Evolutionary conservation across 64 coral and sea anemone genomes (phyloP), one percentile per base, ranked within the genome.

Genomic region (Trachythela sp.): DNA sequence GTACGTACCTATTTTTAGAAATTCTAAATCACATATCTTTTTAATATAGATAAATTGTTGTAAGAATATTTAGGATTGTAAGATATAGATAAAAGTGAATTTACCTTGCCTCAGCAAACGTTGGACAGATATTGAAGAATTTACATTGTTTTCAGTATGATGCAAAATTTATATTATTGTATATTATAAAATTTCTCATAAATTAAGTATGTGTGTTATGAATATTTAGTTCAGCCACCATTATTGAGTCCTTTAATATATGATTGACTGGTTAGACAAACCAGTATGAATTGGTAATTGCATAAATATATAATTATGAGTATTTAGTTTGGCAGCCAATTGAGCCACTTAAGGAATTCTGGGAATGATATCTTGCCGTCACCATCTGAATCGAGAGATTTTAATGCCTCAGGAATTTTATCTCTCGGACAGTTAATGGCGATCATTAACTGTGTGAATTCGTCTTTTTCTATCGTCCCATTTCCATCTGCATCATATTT

Each of bases 321-420:
- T 52, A 1, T 52, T 52, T 8, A 52, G 42, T 45, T 45, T n/a
- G 56, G 56, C 17, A 99, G 26, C 93, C 96, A 99, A 26, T 99
- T 99, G 6, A 99, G 70, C 96, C 96, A 99, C 5, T 85, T 80
- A 0, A 94, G 77, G 83, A 99, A 99, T 76, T 99, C 96, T 2
- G 91, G n/a, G 71, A 99, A 99, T 9, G 93, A 94, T 43, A 99
- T 89, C 39, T 95, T 91, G 8, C 91, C 91, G 38, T 99, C 91
- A n/a, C 96, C 93, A 48, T 92, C 71, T 27, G 85, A 90, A 86
- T 99, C 93, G 17, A 99, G 76, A 9, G 40, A 34, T 56, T 88
- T 36, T 86, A 93, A 85, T 14, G 96, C 93, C 11, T 40, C 51
- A 40, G 90, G 64, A 20, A 91, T 76, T 11, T 90, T 56, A 20